Conservation (phyloP, 2,888 invertebrate genomes). For the Catonia carolina region DNA sequence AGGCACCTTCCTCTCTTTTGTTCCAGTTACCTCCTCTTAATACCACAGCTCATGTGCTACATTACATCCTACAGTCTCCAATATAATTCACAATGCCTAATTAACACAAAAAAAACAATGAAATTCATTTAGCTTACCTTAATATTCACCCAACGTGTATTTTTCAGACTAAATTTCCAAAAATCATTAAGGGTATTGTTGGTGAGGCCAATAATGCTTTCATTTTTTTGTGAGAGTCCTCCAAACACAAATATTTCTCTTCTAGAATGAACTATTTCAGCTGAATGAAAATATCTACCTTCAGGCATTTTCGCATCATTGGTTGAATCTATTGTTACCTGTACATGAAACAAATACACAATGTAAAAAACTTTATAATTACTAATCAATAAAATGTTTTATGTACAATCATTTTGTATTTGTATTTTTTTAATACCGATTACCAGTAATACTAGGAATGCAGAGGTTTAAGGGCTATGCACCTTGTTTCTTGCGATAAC, state of each 20-base stretch:
- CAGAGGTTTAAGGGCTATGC: too few relatives aligned
- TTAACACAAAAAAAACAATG: too few relatives aligned
- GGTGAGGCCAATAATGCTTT: slow-evolving; percentile 31
- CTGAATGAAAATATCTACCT: slow-evolving; percentile 85
- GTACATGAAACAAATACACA: slow-evolving; percentile 15
- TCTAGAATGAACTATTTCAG: slow-evolving; percentile 76
- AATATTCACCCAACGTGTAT: slow-evolving; percentile 72
- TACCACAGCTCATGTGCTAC: too few relatives aligned
- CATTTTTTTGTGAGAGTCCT: slow-evolving; percentile 54
- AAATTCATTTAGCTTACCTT: slow-evolving; percentile 41
- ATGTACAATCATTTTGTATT: background rate
- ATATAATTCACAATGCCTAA: too few relatives aligned
- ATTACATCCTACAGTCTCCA: too few relatives aligned
- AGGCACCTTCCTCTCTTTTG: too few relatives aligned
- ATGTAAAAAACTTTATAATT: background rate
- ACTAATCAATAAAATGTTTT: slow-evolving; percentile 8
- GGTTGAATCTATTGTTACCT: slow-evolving; percentile 75
- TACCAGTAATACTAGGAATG: too few relatives aligned
- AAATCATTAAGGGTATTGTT: slow-evolving; percentile 75
- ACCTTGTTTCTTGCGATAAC: too few relatives aligned
- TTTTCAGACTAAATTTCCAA: slow-evolving; percentile 86
- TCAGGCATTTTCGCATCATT: slow-evolving; percentile 81
- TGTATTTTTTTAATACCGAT: too few relatives aligned
- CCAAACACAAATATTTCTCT: slow-evolving; percentile 86
- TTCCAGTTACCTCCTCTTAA: too few relatives aligned